phyloP scores from a whole-genome alignment of 2,797 vertebrate species.

The Hydrolagus colliei region DNA sequence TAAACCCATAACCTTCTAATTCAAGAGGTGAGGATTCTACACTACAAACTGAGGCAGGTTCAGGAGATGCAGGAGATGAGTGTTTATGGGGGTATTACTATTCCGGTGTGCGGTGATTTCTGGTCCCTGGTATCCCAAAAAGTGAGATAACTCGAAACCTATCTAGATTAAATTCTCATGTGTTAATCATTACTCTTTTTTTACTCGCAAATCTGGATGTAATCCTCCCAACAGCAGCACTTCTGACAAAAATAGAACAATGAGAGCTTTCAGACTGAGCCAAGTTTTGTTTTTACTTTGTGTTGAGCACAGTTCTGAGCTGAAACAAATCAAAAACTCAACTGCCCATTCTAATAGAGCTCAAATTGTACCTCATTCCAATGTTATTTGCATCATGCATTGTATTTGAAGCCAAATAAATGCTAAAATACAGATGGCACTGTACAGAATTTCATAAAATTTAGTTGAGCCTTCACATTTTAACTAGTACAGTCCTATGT shows the following conservation, averaged over 20 bases:
- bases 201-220: background rate
- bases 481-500: background rate
- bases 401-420: too few species aligned
- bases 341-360: background rate
- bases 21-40: too few species aligned
- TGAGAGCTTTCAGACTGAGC: background rate
- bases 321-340: background rate
- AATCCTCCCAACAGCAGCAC: background rate
- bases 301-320: background rate
- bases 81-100: constrained; percentile 3
- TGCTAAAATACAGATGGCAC: background rate
- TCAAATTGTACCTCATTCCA: background rate
- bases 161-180: background rate
- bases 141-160: constrained; percentile 5
- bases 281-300: background rate
- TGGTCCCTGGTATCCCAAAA: background rate
- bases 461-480: background rate
- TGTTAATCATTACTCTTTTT: background rate
- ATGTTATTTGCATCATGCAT: background rate
- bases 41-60: too few species aligned
- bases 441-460: background rate
- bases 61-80: too few species aligned
- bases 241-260: background rate
- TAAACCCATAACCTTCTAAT: too few species aligned
- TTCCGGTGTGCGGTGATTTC: background rate